phyloP scores from a whole-genome alignment of 2,113 vertebrate genomes.

The Vombatus ursinus region DNA sequence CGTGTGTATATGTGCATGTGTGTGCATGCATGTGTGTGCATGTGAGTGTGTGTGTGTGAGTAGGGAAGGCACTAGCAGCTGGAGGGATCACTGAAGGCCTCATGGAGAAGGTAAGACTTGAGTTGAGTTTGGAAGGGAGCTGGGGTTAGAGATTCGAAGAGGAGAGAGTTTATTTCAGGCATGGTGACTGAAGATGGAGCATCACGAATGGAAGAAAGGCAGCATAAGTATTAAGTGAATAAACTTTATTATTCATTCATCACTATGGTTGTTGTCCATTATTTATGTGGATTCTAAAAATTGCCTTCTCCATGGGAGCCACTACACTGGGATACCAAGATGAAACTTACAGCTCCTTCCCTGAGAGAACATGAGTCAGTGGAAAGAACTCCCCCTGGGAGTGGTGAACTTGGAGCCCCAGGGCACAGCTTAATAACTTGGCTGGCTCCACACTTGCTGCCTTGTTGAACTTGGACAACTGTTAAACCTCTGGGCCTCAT shows the following conservation, averaged over 20 bases:
- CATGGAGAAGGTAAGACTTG: neutral
- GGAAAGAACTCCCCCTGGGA: neutral
- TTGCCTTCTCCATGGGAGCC: neutral
- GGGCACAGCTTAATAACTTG: neutral
- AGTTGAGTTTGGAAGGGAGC: neutral
- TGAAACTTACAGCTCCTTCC: neutral
- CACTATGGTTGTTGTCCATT: neutral
- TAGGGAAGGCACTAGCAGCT: neutral
- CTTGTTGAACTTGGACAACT: neutral
- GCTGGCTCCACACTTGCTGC: neutral
- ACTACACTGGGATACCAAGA: neutral
- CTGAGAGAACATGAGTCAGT: neutral
- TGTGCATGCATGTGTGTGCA: neutral
- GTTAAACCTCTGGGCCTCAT: neutral
- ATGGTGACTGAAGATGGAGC: neutral
- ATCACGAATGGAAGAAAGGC: neutral
- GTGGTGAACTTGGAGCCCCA: neutral
- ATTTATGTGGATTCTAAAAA: neutral
- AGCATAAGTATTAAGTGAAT: neutral
- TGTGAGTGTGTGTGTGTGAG: accelerated
- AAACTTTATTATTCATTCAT: neutral
- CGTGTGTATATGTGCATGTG: neutral
- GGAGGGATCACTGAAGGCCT: neutral
- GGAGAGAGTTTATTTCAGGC: neutral
- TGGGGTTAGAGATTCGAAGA: neutral